Evolutionary conservation across 2,113 vertebrate species (phyloP).

Genomic region (Loxodonta africana): DNA sequence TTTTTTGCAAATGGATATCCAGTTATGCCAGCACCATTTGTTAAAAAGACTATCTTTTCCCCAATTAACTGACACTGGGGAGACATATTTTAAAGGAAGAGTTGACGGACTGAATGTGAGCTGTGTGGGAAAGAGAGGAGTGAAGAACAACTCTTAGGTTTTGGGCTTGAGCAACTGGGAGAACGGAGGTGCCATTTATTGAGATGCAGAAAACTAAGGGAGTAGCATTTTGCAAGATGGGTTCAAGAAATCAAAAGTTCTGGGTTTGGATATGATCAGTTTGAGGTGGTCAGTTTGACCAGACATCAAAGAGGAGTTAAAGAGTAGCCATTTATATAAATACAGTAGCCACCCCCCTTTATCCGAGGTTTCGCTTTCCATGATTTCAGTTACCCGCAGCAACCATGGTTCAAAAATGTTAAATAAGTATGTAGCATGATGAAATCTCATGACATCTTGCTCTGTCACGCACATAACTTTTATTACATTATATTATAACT

Average conservation of each 20-base stretch:
- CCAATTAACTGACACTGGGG: neutral
- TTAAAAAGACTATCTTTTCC: too few species aligned
- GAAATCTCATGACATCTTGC: too few species aligned
- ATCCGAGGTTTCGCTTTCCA: too few species aligned
- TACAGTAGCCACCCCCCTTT: too few species aligned
- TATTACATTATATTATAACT: too few species aligned
- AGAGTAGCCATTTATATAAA: neutral
- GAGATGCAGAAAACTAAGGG: neutral
- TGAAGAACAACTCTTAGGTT: neutral
- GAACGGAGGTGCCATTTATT: neutral
- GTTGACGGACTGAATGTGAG: neutral
- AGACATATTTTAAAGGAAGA: neutral
- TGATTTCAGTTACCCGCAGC: too few species aligned
- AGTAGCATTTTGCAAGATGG: neutral
- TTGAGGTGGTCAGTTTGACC: neutral
- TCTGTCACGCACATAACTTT: too few species aligned
- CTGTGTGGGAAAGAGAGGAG: neutral
- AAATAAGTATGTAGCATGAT: too few species aligned
- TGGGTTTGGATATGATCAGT: neutral
- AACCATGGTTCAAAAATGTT: too few species aligned
- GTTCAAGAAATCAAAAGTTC: neutral
- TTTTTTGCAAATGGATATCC: too few species aligned
- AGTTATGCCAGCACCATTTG: too few species aligned
- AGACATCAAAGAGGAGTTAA: neutral
- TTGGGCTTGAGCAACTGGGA: neutral